These are phyloP conservation scores for Chelidonichthys spinosus DNA, from an alignment of 2,797 vertebrate genomes.

Conservation along the genomic window DNA sequence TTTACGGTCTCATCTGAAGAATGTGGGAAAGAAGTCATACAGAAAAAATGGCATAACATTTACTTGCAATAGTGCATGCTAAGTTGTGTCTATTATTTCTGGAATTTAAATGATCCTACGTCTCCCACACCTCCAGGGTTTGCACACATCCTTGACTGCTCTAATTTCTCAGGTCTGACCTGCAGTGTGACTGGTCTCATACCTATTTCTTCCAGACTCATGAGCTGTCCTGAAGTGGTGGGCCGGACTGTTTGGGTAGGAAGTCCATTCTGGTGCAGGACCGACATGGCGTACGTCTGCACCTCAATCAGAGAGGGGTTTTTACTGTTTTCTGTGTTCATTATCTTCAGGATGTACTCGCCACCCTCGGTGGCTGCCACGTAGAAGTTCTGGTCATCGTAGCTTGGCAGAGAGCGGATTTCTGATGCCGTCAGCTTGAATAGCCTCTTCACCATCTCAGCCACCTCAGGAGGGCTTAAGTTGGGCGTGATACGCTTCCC, in stretches of 20 bases:
- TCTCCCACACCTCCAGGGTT: not conserved
- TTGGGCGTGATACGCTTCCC: constrained; percentile 77
- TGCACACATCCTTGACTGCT: not conserved
- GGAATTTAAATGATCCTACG: not conserved
- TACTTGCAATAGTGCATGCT: not conserved
- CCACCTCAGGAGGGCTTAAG: constrained; percentile 79
- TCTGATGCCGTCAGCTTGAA: constrained; percentile 81
- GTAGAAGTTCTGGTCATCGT: constrained; percentile 89
- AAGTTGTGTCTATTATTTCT: not conserved
- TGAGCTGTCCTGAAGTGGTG: constrained; percentile 69
- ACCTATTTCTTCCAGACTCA: constrained; percentile 84
- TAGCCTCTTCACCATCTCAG: constrained; percentile 79
- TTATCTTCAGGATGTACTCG: constrained; percentile 88
- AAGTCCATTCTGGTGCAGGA: constrained; percentile 81
- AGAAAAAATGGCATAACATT: not conserved
- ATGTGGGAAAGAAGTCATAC: not conserved
- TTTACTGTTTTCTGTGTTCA: constrained; percentile 82
- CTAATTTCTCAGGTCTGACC: not conserved
- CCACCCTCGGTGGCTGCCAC: constrained; percentile 49
- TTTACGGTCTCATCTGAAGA: not conserved
- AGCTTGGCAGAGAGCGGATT: constrained; percentile 85
- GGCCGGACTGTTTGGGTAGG: constrained; percentile 72
- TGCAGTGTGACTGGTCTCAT: constrained; percentile 8
- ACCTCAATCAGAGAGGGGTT: constrained; percentile 75
- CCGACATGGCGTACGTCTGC: constrained; percentile 84